Evolutionary conservation across 1,140 invertebrate species (phyloP).

Genomic region (Bombus haemorrhoidalis): DNA sequence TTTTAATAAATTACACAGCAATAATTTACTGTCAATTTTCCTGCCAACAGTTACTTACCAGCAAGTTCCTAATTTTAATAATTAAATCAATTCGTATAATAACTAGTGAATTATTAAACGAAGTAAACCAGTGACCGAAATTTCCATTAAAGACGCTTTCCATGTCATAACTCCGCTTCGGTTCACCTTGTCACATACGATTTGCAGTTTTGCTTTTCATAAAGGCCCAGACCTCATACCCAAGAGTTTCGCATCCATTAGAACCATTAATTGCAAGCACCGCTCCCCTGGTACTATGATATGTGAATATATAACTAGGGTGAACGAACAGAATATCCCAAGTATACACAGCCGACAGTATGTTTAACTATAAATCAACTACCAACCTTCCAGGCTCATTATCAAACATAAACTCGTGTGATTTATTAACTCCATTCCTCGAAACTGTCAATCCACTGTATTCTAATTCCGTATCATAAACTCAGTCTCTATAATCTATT

Average conservation of each 20-base stretch:
- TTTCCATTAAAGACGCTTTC: background rate
- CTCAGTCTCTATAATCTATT: background rate
- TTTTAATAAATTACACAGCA: background rate
- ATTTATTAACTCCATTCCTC: background rate
- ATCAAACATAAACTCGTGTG: background rate
- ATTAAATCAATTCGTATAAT: background rate
- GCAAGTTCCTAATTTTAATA: background rate
- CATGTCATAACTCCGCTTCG: background rate
- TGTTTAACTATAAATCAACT: background rate
- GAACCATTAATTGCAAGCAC: background rate
- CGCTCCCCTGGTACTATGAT: background rate
- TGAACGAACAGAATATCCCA: background rate
- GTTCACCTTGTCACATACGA: background rate
- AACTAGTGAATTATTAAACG: background rate
- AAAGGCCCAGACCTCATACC: background rate
- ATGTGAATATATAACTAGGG: background rate
- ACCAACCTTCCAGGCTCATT: background rate
- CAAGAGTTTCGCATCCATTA: conserved; percentile 7
- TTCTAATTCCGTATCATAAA: background rate
- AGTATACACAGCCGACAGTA: background rate
- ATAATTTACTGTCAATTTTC: no score
- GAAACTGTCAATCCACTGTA: background rate
- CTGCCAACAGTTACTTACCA: background rate
- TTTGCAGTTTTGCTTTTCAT: background rate
- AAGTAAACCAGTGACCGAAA: background rate